Base-by-base conservation (phyloP, 2,888 invertebrate genomes). In the Melieria picta region DNA sequence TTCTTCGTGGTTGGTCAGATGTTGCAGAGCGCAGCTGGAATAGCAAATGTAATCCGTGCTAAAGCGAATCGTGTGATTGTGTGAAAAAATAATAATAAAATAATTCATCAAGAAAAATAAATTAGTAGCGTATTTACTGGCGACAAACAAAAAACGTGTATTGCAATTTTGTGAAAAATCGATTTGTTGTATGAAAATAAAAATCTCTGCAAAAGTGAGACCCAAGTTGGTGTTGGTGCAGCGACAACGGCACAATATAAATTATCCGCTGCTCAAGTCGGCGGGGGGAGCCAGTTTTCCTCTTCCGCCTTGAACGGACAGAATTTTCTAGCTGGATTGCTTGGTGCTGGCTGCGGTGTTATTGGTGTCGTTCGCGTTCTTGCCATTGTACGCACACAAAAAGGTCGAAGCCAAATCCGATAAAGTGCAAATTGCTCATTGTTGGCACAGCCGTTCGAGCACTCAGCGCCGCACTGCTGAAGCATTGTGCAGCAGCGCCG, bases 1-100 rank as follows among this genome's bases (percentile, higher is more conserved):
- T 78, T 78, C 72, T 75, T 75, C 74, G 76, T 76, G 74, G 74
- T 76, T 74, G 73, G 72, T 73, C 72, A 71, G 75, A 55, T 69
- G 75, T 69, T 70, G 52, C 73, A 73, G 75, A 77, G 70, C 72
- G 67, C 48, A 63, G 61, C 43, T 65, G 61, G 68, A 69, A 50
- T 61, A 56, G 2, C 1, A 5, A 52, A 7, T 10, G 52, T n/a
- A 74, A 64, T 65, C 72, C 72, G 67, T 62, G 52, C 52, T 52
- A 52, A 52, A 52, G 13, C 30, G 30, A 30, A 30, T 30, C 30
- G 30, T 7, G 50, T 52, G 43, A 48, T 45, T 16, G 52, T 30
- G 30, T 30, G 30, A 60, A 45, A 42, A 13, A 30, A 60, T 11
- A 11, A 45, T 0, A 13, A 16, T 13, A 60, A 61, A 47, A 65